Evolutionary conservation across 2,113 vertebrate species (phyloP).

Genomic region (Prietella phreatophila): DNA sequence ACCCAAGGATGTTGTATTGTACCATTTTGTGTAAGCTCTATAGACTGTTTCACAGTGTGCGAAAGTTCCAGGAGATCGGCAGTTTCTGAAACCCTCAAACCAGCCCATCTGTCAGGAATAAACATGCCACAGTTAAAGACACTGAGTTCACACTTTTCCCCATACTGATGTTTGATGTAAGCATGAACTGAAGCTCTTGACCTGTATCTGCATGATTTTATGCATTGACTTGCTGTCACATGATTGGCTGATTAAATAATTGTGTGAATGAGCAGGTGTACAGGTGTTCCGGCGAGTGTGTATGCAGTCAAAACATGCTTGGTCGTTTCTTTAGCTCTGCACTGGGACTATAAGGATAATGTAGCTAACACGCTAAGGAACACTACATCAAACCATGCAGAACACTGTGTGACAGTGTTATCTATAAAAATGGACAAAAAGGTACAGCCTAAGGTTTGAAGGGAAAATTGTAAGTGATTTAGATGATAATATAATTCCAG

Average conservation of each 20-base stretch:
- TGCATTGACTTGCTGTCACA: neutral
- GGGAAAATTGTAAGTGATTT: neutral
- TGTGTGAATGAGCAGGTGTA: neutral
- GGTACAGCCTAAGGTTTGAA: too few species aligned
- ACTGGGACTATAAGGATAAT: neutral
- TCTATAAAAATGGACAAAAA: too few species aligned
- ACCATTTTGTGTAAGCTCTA: neutral
- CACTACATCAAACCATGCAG: neutral
- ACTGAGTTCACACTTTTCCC: too few species aligned
- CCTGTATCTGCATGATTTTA: neutral
- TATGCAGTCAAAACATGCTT: neutral
- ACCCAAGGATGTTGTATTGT: neutral
- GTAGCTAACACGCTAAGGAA: neutral
- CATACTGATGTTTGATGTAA: neutral
- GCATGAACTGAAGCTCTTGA: neutral
- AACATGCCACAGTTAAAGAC: neutral
- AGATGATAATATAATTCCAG: neutral
- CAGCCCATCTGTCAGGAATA: neutral
- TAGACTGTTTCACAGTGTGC: neutral
- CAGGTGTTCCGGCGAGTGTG: neutral
- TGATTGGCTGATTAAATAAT: slow-evolving; percentile 1
- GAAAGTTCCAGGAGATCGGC: neutral
- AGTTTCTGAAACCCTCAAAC: neutral
- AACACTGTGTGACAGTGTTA: neutral
- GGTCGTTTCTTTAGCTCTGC: neutral